Conservation (phyloP, 2,797 vertebrate species). For the Eurystomus glaucurus region DNA sequence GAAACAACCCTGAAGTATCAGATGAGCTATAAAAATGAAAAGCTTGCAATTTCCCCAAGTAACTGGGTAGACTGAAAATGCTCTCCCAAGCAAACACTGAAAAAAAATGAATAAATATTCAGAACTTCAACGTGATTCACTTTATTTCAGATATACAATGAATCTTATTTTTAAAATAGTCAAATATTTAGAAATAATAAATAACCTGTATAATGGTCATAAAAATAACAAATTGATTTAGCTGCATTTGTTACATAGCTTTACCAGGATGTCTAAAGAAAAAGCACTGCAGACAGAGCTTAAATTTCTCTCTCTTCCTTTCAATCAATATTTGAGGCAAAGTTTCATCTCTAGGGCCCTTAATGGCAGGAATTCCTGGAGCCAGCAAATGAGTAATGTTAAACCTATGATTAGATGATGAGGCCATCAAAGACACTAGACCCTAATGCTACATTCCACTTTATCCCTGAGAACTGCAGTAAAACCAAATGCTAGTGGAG, state of each 20-base stretch:
- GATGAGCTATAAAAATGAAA: not conserved
- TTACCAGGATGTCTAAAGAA: conserved; percentile 72
- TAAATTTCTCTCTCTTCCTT: conserved; percentile 90
- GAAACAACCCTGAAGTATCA: not conserved
- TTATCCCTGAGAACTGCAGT: conserved; percentile 87
- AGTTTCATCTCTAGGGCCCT: conserved; percentile 94
- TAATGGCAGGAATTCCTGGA: conserved; percentile 96
- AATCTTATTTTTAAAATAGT: not conserved
- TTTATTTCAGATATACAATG: not conserved
- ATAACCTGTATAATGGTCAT: not conserved
- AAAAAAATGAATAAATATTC: not conserved
- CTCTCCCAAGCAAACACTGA: not conserved
- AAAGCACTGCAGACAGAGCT: conserved; percentile 84
- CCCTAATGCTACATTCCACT: conserved; percentile 86
- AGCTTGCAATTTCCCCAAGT: not conserved
- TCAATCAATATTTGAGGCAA: conserved; percentile 95
- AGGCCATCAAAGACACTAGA: conserved; percentile 87
- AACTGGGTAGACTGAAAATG: not conserved
- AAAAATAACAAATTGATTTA: conserved; percentile 76
- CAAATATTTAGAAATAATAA: not conserved
- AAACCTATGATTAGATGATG: conserved; percentile 91
- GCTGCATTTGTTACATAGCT: conserved; percentile 73
- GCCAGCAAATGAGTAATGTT: conserved; percentile 94
- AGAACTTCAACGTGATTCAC: not conserved
- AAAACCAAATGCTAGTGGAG: conserved; percentile 83